Evolutionary conservation across 2,113 vertebrate genomes (phyloP).

Genomic region (Haplochromis vanheusdeni): DNA sequence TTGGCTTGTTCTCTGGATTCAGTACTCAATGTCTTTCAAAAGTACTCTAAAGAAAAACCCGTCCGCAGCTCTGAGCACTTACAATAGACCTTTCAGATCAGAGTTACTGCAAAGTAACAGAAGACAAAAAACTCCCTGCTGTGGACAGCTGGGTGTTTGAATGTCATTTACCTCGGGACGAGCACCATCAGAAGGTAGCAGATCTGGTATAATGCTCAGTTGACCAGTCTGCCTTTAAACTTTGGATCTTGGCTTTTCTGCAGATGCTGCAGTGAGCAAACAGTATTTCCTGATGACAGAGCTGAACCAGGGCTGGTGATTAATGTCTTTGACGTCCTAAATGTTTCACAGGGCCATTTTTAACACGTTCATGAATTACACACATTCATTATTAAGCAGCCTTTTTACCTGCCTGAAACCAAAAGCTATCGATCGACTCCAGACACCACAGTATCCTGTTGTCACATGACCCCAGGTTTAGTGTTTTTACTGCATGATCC

Average conservation of each 20-base stretch:
- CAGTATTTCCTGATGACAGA: not conserved
- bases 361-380: not conserved
- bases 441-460: not conserved
- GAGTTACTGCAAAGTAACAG: not conserved
- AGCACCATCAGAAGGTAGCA: not conserved
- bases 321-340: not conserved
- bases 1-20: not conserved
- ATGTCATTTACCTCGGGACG: not conserved
- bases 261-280: not conserved
- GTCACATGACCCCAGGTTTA: not conserved
- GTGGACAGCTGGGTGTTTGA: not conserved
- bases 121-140: not conserved
- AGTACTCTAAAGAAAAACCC: not conserved
- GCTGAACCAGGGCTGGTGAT: not conserved
- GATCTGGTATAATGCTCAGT: not conserved
- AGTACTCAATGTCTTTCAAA: not conserved
- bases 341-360: not conserved
- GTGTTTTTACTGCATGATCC: not conserved
- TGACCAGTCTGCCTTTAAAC: not conserved
- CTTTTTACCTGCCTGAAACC: not conserved
- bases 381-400: not conserved
- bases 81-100: rapidly evolving
- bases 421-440: not conserved
- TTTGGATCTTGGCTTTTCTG: not conserved
- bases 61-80: rapidly evolving